Evolutionary conservation across 2,797 vertebrate species (phyloP), one percentile per base, ranked within the genome.

Genomic region (Siniperca scherzeri): DNA sequence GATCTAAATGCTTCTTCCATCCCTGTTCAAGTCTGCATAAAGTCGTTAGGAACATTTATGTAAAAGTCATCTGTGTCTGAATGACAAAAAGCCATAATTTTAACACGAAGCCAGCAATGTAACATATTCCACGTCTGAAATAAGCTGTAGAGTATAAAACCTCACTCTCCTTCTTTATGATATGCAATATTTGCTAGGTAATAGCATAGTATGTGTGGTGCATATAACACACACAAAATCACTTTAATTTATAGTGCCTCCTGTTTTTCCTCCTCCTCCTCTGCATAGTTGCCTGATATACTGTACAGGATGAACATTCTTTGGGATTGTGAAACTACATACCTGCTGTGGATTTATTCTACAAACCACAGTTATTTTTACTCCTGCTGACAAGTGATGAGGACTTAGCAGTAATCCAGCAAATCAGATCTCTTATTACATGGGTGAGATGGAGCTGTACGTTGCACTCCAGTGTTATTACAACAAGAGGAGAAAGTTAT

Each of bases 391-490:
- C 89, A 91, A 85, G 90, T 60, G 64, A 83, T 50, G 86, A 92
- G 84, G 88, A 90, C 77, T 92, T 87, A 88, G 77, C 67, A 12
- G 74, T 90, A 92, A 94, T 92, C 88, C 92, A 79, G 71, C 68
- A 50, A 90, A 92, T 89, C 90, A 91, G 60, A 87, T 86, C 90
- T 94, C 89, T 67, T 65, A 81, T 94, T 94, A 91, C 93, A 87
- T 16, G 81, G 88, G 79, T 81, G 89, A 86, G 89, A 89, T 74
- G 88, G 70, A 79, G 87, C 83, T 70, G 84, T 36, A n/a, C 33
- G 33, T 85, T 68, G 85, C 76, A 22, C 74, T 80, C 66, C 68
- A 25, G 64, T 90, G 90, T 91, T 91, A 85, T 91, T 92, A 75
- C 88, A 90, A 87, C 82, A 77, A 69, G 84, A 81, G 78, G 62